Conservation (phyloP, 1,140 invertebrate species). For the Saxidomus purpurata region DNA sequence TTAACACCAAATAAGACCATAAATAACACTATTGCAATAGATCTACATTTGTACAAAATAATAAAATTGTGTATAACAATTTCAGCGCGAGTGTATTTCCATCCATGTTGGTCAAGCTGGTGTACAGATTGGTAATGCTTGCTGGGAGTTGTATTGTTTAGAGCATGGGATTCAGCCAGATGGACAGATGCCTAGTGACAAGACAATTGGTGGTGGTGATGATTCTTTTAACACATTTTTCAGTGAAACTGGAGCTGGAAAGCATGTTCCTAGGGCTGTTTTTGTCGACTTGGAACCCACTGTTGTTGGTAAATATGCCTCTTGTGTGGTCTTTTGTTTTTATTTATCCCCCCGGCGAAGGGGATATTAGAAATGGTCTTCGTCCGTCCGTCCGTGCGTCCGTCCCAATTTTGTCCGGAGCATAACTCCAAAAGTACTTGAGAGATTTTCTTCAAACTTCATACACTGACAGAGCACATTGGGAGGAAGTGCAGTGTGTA, state of each 20-base stretch:
- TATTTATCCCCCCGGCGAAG: no score
- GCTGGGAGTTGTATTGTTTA: slow-evolving; percentile 94
- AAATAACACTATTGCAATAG: no score
- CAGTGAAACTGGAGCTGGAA: slow-evolving; percentile 93
- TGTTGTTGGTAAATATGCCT: slow-evolving; percentile 91
- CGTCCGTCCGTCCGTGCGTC: no score
- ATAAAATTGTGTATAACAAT: not conserved
- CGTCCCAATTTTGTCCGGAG: no score
- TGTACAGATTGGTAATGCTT: slow-evolving; percentile 95
- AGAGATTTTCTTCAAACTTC: no score
- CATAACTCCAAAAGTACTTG: no score
- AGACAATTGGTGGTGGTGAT: slow-evolving; percentile 89
- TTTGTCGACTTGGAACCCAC: slow-evolving; percentile 95
- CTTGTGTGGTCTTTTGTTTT: no score
- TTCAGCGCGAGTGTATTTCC: slow-evolving; percentile 92
- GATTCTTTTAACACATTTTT: slow-evolving; percentile 97
- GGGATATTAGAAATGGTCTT: no score
- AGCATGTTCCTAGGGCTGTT: slow-evolving; percentile 92
- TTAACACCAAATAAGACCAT: no score
- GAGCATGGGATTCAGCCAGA: slow-evolving; percentile 97
- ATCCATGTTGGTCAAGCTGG: slow-evolving; percentile 96
- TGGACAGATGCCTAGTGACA: slow-evolving; percentile 88
- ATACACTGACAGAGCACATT: no score
- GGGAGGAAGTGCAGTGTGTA: no score
- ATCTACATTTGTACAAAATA: not conserved